phyloP scores from a whole-genome alignment of 2,113 vertebrate genomes.

The Ptyas mucosa region DNA sequence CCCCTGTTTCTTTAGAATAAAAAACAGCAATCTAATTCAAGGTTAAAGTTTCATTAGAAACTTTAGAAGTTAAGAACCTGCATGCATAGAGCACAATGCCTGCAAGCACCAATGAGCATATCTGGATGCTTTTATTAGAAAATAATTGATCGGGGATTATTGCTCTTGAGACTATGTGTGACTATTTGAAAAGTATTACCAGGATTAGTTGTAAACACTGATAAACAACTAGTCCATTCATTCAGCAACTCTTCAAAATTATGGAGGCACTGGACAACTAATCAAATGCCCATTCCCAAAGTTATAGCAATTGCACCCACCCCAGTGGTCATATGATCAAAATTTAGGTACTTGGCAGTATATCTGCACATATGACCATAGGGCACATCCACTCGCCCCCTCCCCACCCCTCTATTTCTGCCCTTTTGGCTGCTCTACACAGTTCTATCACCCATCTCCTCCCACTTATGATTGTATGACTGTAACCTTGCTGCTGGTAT shows the following conservation, averaged over 20 bases:
- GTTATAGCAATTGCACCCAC: neutral
- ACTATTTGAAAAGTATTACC: neutral
- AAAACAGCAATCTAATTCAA: slow-evolving; percentile 30
- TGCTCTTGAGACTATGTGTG: neutral
- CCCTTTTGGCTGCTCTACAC: neutral
- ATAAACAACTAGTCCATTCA: neutral
- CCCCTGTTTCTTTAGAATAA: slow-evolving; percentile 7
- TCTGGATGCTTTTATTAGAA: neutral
- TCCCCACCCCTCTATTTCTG: neutral
- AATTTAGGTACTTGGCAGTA: neutral
- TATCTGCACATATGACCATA: neutral
- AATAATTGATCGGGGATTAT: neutral
- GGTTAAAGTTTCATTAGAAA: slow-evolving; percentile 21
- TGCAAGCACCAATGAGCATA: neutral
- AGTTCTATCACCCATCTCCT: too few relatives aligned
- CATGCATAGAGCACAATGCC: neutral
- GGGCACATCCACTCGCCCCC: neutral
- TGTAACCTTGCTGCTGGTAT: too few relatives aligned
- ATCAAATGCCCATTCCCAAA: neutral
- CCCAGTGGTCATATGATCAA: neutral
- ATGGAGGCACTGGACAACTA: neutral
- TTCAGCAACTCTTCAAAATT: neutral
- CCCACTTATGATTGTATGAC: too few relatives aligned
- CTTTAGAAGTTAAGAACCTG: slow-evolving; percentile 32
- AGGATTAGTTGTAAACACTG: neutral